Evolutionary conservation across 2,888 invertebrate genomes (phyloP).

Genomic region (Drosophila cracens): DNA sequence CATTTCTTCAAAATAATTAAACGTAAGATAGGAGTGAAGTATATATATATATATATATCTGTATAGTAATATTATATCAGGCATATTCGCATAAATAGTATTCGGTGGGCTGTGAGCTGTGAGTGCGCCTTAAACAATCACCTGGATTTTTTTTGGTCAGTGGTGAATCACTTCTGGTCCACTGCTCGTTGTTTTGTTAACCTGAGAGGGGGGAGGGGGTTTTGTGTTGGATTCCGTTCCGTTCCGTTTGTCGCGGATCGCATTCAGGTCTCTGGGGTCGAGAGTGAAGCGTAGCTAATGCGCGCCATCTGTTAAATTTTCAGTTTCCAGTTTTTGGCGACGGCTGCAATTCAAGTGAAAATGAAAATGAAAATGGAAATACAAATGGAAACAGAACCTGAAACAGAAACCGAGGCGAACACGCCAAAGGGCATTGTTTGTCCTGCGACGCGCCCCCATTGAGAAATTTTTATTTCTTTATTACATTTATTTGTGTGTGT

Average conservation of each 20-base stretch:
- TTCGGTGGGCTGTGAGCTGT: neutral
- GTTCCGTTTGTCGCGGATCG: constrained; percentile 21
- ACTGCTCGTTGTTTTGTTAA: constrained; percentile 10
- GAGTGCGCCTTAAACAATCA: constrained; percentile 7
- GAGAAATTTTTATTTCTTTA: constrained; percentile 65
- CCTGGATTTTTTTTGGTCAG: constrained; percentile 20
- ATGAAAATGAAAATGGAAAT: constrained; percentile 12
- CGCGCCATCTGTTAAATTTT: constrained; percentile 80
- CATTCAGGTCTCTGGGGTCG: constrained; percentile 55
- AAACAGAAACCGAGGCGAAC: constrained; percentile 26
- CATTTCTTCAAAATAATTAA: neutral
- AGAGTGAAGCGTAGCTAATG: constrained; percentile 75
- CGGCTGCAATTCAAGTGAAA: constrained; percentile 41
- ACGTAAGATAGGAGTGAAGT: neutral
- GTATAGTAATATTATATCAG: neutral
- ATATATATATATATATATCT: too few relatives aligned
- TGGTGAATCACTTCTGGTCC: constrained; percentile 42
- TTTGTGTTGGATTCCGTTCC: neutral
- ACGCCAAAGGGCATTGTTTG: constrained; percentile 58
- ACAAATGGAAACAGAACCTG: constrained; percentile 17
- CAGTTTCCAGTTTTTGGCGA: constrained; percentile 54
- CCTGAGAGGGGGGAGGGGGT: neutral
- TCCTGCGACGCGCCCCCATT: constrained; percentile 34
- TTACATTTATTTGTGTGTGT: constrained; percentile 72
- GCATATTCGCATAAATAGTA: neutral